These are phyloP conservation scores for Lycia hirtaria DNA, from an alignment of 2,888 invertebrate species.

Conservation along the genomic window DNA sequence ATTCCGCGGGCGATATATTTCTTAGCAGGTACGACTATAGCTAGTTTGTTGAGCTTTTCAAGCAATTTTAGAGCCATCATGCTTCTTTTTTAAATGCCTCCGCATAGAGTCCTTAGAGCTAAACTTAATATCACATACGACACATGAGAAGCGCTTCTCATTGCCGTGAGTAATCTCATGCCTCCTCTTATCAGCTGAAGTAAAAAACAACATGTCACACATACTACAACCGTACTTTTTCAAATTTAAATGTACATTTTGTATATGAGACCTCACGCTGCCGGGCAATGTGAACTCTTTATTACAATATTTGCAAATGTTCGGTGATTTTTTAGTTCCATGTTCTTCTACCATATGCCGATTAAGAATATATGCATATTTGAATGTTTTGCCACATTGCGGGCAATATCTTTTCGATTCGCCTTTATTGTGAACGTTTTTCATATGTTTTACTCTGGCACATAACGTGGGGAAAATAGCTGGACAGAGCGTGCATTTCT, in stretches of 20 bases:
- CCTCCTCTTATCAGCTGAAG: conserved; percentile 51
- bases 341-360: conserved; percentile 55
- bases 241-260: conserved; percentile 56
- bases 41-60: too few relatives aligned
- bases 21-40: too few relatives aligned
- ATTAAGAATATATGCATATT: conserved; percentile 47
- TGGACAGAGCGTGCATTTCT: conserved; percentile 55
- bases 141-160: conserved; percentile 51
- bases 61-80: conserved; percentile 24
- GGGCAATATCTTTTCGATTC: conserved; percentile 42
- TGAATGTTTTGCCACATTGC: conserved; percentile 50
- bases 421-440: conserved; percentile 36
- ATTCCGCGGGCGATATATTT: too few relatives aligned
- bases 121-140: conserved; percentile 53
- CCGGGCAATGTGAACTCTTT: conserved; percentile 49
- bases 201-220: conserved; percentile 59
- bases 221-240: conserved; percentile 51
- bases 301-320: conserved; percentile 52
- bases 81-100: conserved; percentile 57
- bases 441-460: conserved; percentile 37
- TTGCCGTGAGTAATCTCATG: conserved; percentile 60
- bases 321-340: conserved; percentile 43
- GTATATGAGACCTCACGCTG: conserved; percentile 53
- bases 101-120: conserved; percentile 59
- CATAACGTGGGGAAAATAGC: conserved; percentile 46